phyloP scores from a whole-genome alignment of 1,140 invertebrate species.

The Zaprionus taronus region DNA sequence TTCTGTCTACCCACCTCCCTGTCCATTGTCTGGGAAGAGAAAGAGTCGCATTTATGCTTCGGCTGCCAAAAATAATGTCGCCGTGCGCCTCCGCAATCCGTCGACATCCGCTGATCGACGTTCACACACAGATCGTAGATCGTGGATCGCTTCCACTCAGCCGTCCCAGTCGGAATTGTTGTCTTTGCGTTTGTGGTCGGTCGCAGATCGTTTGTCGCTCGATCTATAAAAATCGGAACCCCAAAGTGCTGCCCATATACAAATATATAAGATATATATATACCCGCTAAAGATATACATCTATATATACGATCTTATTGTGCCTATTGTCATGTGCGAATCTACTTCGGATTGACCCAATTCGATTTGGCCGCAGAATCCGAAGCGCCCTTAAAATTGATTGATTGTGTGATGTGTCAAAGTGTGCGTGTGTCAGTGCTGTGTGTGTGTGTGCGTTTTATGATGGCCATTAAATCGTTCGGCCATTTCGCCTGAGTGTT shows the following conservation, averaged over 20 bases:
- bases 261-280: constrained; percentile 12
- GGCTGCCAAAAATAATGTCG: constrained; percentile 79
- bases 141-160: constrained; percentile 38
- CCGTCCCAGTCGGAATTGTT: constrained; percentile 69
- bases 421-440: neutral
- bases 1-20: too few species aligned
- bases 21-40: neutral
- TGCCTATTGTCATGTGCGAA: neutral
- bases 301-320: neutral
- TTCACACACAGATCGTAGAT: constrained; percentile 7
- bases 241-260: constrained; percentile 20
- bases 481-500: constrained; percentile 64
- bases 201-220: constrained; percentile 47
- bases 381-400: constrained; percentile 20
- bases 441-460: constrained; percentile 36
- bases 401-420: constrained; percentile 22
- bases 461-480: constrained; percentile 48
- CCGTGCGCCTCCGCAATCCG: constrained; percentile 29
- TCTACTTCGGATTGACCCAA: constrained; percentile 10
- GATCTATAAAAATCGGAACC: constrained; percentile 22
- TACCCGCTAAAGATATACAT: neutral
- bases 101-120: constrained; percentile 21
- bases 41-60: constrained; percentile 44
- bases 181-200: constrained; percentile 70
- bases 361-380: constrained; percentile 5